phyloP scores from a whole-genome alignment of 2,113 vertebrate species.

The Macrotis lagotis region DNA sequence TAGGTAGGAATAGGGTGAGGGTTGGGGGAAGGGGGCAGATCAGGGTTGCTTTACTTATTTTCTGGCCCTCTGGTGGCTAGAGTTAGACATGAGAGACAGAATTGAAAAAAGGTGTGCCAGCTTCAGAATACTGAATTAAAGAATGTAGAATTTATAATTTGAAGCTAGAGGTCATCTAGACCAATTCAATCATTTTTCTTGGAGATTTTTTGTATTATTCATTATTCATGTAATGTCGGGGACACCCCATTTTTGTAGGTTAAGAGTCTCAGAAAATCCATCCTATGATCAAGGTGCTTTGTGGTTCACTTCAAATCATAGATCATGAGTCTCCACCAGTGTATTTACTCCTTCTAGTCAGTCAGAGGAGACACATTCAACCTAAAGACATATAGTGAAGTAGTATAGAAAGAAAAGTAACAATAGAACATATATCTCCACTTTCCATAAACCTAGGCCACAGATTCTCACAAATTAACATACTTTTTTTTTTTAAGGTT shows the following conservation, averaged over 20 bases:
- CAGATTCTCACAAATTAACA: background rate
- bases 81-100: background rate
- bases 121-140: background rate
- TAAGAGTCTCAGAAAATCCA: background rate
- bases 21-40: background rate
- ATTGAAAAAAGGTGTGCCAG: background rate
- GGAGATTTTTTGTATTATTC: background rate
- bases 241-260: background rate
- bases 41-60: background rate
- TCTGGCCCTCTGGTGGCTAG: background rate
- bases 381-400: background rate
- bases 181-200: background rate
- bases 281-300: background rate
- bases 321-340: background rate
- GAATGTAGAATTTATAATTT: background rate
- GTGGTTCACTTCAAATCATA: background rate
- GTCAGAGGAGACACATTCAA: background rate
- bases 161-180: background rate
- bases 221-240: background rate
- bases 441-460: background rate
- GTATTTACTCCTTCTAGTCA: background rate
- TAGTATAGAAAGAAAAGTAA: background rate
- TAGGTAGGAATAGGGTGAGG: background rate
- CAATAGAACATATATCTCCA: background rate
- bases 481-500: too few relatives aligned